Base-by-base conservation (phyloP, 2,113 vertebrate species). In the Tretioscincus oriximinensis region DNA sequence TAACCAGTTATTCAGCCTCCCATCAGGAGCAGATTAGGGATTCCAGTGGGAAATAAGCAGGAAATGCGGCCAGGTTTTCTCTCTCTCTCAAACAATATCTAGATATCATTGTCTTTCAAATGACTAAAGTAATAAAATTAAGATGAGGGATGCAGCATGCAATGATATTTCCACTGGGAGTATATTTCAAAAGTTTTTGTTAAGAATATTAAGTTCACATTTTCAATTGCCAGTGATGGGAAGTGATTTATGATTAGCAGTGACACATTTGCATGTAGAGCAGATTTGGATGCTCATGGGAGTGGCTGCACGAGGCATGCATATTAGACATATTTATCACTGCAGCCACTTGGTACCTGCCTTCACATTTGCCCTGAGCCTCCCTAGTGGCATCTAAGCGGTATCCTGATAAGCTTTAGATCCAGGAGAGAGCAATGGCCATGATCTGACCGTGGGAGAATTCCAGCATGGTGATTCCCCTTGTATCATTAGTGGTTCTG, bases 21-120 rank as follows among this genome's bases (percentile, higher is more conserved):
- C 89, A 85, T 88, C 90, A 88, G 85, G 85, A 92, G 71, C 86
- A 89, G 84, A 90, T 92, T 91, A 90, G 89, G 85, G 89, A 89
- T 91, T 90, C 90, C 90, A 84, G 85, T 81, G 88, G 88, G 90
- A 77, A 90, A 93, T 90, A 90, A 93, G 87, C 77, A 91, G 90
- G 81, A 87, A 89, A 76, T 82, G 66, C 82, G 82, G 86, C 67
- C 54, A 58, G 82, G 85, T 89, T 60, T 78, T 60, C 87, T 89
- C 86, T 88, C 78, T 84, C 87, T 88, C n/a, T 14, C 3, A 24
- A 11, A 26, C 11, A 65, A 65, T 28, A 66, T 91, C 87, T 78
- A 82, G 81, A 85, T 73, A 85, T 88, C 81, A 83, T 87, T 92
- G 88, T 84, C 85, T 88, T 90, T 88, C 84, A 92, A 90, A 91